Conservation (phyloP, 2,797 vertebrate genomes). For the Gobio occitaniae region DNA sequence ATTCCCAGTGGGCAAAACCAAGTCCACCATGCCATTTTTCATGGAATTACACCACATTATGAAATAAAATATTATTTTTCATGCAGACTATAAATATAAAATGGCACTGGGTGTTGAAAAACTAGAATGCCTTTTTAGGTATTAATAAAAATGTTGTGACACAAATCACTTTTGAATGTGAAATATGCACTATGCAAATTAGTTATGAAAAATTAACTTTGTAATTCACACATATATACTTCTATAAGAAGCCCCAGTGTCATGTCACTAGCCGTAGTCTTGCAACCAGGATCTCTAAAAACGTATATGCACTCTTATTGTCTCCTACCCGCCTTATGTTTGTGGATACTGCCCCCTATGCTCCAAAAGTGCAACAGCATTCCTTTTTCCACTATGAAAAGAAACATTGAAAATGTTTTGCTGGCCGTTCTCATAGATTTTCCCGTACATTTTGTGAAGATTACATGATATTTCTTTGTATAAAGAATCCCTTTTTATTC, state of each 20-base stretch:
- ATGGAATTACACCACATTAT: neutral
- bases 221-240: neutral
- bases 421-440: neutral
- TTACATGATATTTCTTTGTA: neutral
- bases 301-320: neutral
- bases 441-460: neutral
- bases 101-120: neutral
- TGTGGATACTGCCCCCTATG: slow-evolving; percentile 81
- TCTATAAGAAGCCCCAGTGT: neutral
- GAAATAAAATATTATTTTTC: neutral
- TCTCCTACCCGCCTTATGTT: slow-evolving; percentile 63
- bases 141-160: neutral
- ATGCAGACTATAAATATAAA: neutral
- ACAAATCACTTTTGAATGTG: neutral
- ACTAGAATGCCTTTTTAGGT: neutral
- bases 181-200: neutral
- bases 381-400: neutral
- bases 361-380: slow-evolving; percentile 50
- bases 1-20: slow-evolving; percentile 7
- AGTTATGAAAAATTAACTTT: neutral
- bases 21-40: neutral
- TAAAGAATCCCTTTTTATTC: neutral
- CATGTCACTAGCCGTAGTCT: neutral
- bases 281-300: neutral
- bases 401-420: neutral